phyloP scores from a whole-genome alignment of 2,888 invertebrate genomes.

The Drosophila demipolita region DNA sequence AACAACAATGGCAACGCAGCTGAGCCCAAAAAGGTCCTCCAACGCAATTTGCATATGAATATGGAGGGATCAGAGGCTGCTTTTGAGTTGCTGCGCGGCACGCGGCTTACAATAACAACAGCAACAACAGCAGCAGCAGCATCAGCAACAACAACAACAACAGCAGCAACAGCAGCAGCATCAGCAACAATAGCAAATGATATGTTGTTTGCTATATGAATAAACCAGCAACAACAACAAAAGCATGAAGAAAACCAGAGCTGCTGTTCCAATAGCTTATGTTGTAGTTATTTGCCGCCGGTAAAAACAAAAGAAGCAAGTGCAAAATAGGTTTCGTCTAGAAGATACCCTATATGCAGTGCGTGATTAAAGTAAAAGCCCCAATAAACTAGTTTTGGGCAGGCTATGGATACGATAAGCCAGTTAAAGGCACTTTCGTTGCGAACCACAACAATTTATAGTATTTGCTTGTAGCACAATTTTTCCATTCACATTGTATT shows the following conservation, averaged over 20 bases:
- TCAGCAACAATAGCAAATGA: constrained; percentile 48
- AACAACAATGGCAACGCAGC: constrained; percentile 48
- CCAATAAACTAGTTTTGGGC: neutral
- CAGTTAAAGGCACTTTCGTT: neutral
- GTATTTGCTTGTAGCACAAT: neutral
- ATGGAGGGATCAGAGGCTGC: constrained; percentile 57
- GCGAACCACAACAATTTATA: neutral
- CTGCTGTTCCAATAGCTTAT: constrained; percentile 67
- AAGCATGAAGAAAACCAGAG: constrained; percentile 12
- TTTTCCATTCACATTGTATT: neutral
- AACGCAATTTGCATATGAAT: constrained; percentile 77
- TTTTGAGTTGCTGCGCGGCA: constrained; percentile 51
- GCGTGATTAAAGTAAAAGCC: neutral
- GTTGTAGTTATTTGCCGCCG: constrained; percentile 69
- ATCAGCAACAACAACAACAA: constrained; percentile 33
- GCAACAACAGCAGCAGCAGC: constrained; percentile 17
- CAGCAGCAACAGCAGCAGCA: neutral
- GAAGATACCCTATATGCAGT: neutral
- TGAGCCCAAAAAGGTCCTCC: constrained; percentile 70
- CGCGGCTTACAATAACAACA: constrained; percentile 48
- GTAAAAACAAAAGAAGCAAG: constrained; percentile 35
- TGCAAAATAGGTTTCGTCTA: neutral
- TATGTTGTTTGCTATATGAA: constrained; percentile 65
- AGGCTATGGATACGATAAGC: neutral
- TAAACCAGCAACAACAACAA: constrained; percentile 45